A percentile compares a stretch with the other conserved stretches of the same genome.
phyloP scores from a whole-genome alignment of 1,140 invertebrate genomes.

The Pseudoatta argentina region DNA sequence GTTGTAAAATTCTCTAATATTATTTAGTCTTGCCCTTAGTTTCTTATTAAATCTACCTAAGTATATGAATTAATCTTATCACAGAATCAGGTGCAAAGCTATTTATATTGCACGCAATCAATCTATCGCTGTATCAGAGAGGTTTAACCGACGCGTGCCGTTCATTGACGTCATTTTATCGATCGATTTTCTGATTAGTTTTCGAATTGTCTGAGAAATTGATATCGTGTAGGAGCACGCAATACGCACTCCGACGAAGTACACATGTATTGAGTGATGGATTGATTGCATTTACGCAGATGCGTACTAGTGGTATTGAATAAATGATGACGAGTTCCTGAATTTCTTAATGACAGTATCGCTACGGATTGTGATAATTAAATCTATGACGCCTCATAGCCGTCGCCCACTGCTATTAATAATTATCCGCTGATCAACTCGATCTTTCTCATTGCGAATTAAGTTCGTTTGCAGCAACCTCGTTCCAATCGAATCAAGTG shows the following conservation, averaged over 20 bases:
- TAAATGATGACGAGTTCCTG: slow-evolving; percentile 21
- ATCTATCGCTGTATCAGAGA: background rate
- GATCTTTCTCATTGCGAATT: background rate
- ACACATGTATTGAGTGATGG: background rate
- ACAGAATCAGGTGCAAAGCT: no score
- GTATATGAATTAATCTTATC: no score
- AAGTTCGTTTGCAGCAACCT: background rate
- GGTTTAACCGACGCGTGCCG: background rate
- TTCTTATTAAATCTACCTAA: no score
- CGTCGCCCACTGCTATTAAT: background rate
- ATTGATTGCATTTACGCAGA: slow-evolving; percentile 27
- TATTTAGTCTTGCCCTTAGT: no score
- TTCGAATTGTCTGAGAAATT: background rate
- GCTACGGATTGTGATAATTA: slow-evolving; percentile 53
- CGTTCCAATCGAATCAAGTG: background rate
- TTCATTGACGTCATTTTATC: background rate
- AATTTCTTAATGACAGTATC: slow-evolving; percentile 57
- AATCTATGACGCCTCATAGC: background rate
- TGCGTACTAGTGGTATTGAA: background rate
- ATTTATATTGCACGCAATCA: no score
- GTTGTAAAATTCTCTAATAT: no score
- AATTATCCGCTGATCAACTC: slow-evolving; percentile 45
- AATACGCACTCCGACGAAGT: background rate
- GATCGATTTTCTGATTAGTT: background rate
- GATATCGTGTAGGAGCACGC: background rate